Percentiles rank a stretch among this genome's conserved stretches.
Conservation (phyloP, 2,888 invertebrate species). For the Orthosia cruda region DNA sequence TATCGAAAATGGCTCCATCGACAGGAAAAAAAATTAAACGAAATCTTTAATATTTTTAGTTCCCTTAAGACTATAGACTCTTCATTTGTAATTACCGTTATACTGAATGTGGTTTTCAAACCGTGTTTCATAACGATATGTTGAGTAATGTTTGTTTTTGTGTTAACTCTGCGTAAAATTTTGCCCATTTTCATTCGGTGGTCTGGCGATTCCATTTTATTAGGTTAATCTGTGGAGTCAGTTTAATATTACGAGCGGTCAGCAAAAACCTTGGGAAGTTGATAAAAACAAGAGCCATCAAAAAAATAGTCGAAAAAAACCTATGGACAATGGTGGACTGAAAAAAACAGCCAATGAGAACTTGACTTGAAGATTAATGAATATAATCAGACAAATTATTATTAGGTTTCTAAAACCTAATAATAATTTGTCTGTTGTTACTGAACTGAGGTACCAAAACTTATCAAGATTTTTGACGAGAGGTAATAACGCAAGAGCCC, state of each 20-base stretch:
- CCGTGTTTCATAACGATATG: constrained; percentile 4
- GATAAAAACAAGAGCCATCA: too few species aligned
- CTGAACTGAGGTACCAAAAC: too few species aligned
- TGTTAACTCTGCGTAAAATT: neutral
- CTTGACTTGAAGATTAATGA: too few species aligned
- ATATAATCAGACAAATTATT: too few species aligned
- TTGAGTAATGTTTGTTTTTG: constrained; percentile 26
- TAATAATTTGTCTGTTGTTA: too few species aligned
- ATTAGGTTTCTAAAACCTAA: too few species aligned
- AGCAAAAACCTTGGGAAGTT: neutral
- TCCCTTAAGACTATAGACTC: too few species aligned
- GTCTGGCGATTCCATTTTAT: constrained; percentile 2
- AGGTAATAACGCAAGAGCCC: too few species aligned
- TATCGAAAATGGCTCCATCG: neutral
- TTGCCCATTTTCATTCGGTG: neutral
- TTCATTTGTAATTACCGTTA: neutral
- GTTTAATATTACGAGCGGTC: neutral
- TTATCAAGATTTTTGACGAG: too few species aligned
- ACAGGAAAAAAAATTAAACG: neutral
- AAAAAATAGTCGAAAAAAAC: too few species aligned
- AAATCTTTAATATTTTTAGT: neutral
- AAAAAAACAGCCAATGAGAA: too few species aligned
- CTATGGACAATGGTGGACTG: too few species aligned
- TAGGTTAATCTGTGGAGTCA: neutral
- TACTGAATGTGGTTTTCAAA: neutral